phyloP scores from a whole-genome alignment of 2,113 vertebrate species.

The Lepidothrix coronata region DNA sequence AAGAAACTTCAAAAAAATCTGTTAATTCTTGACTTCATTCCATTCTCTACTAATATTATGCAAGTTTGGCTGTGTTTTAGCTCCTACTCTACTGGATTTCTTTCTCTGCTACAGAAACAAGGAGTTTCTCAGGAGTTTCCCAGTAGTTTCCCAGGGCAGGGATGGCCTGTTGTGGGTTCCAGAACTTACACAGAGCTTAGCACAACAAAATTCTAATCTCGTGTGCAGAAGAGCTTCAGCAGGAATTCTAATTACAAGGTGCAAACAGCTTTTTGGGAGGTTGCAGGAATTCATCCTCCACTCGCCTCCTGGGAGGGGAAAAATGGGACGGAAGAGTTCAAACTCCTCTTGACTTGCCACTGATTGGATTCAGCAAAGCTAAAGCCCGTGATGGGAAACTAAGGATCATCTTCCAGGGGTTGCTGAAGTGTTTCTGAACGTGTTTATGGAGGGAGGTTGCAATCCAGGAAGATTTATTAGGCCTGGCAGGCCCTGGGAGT shows the following conservation, averaged over 20 bases:
- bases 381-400: conserved; percentile 25
- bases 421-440: conserved; percentile 59
- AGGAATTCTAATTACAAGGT: neutral
- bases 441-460: conserved; percentile 58
- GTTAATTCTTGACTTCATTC: neutral
- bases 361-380: neutral
- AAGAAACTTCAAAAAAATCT: rapidly evolving
- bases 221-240: neutral
- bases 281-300: neutral
- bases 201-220: neutral
- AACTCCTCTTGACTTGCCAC: neutral
- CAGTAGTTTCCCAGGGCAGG: neutral
- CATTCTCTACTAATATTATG: neutral
- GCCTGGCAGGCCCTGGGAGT: conserved; percentile 12
- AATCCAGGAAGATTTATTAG: conserved; percentile 40
- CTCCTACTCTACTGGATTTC: neutral
- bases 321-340: neutral
- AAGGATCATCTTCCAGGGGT: conserved; percentile 11
- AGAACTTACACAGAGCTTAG: neutral
- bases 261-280: conserved; percentile 40
- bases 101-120: neutral
- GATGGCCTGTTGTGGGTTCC: neutral
- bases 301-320: neutral
- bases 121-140: neutral
- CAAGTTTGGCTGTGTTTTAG: neutral